Evolutionary conservation across 2,797 vertebrate genomes (phyloP), one percentile per base, ranked within the genome.

Genomic region (Coilia nasus): DNA sequence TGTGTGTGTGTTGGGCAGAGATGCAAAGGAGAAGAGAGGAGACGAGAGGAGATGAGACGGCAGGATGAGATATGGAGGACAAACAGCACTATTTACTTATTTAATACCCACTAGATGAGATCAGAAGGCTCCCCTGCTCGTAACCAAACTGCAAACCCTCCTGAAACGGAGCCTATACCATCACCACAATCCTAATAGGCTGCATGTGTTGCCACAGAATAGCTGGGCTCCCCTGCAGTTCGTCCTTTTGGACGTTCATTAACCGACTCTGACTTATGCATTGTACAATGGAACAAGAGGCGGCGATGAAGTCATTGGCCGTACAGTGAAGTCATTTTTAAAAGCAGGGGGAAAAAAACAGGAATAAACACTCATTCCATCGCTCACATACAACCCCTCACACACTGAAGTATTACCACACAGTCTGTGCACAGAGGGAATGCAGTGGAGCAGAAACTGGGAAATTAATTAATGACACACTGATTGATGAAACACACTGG

Each of bases 241-340:
- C 85, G 82, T 85, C 78, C 25, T 82, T 90, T 2, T 88, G 91
- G 81, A 83, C 88, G 85, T 90, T 93, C 86, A 87, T 88, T 46
- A 88, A 82, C 62, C 56, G 86, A 88, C 91, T 92, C 92, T 92
- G 87, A 92, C 91, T 93, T 92, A 19, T 44, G 71, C 31, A 62
- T 85, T 35, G 44, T 25, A 14, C 84, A 28, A 21, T 78, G 71
- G 71, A 78, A 78, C 71, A 78, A 44, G 71, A 44, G 71, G 71
- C 44, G 71, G 35, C 19, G 31, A 78, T 78, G 71, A 44, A 41
- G 71, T 78, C 71, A 78, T 78, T 44, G 71, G 71, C 19, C 71
- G 17, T 78, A 44, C 17, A 21, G 35, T 78, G 35, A 44, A 78
- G 71, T 44, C 14, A 75, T 75, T 44, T 44, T 9, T 54, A 9